Base-by-base conservation (phyloP, 2,888 invertebrate genomes). In the Sphecodes monilicornis region DNA sequence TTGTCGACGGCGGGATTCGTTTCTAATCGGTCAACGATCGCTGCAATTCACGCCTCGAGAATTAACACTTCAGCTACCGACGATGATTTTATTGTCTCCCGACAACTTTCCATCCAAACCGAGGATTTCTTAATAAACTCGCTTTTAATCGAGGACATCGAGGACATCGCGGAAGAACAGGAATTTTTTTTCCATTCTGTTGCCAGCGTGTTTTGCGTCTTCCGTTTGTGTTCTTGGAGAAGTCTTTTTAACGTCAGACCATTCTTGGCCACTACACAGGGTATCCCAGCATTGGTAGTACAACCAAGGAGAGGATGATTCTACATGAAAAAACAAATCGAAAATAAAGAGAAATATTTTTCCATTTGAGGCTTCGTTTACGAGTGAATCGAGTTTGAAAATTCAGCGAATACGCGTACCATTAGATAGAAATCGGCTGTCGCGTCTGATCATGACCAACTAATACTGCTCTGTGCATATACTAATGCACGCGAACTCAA, bases 21-120 rank as follows among this genome's bases (percentile, higher is more conserved):
- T 68, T 66, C 66, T 68, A 60, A 60, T 60, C 60, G 60, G 60
- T 29, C 29, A 60, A 60, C 60, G 60, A 60, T 32, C 60, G 60
- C 29, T 32, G 60, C 60, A 1, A 18, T 18, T 60, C 60, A 18
- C 60, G 60, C 29, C 29, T 32, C 29, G 60, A 32, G 60, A 60
- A 32, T 60, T 32, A 29, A 60, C 60, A 8, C 60, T 32, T 60
- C 60, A 32, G 29, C 29, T 6, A 32, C 60, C 29, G 60, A 32
- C 16, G 29, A 32, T 60, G 1, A 18, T 18, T 60, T 6, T 6
- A 16, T 60, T 8, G 60, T 32, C 60, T 18, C 32, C 32, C 29
- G 18, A 6, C 8, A 29, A 29, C 29, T 32, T 29, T 1, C 29
- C 29, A 8, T 60, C 18, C 18, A 0, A 2, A 8, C 29, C 60